A percentile compares a stretch with the other conserved stretches of the same genome.
Evolutionary conservation across 2,797 vertebrate genomes (phyloP).

Genomic region (Balearica regulorum): DNA sequence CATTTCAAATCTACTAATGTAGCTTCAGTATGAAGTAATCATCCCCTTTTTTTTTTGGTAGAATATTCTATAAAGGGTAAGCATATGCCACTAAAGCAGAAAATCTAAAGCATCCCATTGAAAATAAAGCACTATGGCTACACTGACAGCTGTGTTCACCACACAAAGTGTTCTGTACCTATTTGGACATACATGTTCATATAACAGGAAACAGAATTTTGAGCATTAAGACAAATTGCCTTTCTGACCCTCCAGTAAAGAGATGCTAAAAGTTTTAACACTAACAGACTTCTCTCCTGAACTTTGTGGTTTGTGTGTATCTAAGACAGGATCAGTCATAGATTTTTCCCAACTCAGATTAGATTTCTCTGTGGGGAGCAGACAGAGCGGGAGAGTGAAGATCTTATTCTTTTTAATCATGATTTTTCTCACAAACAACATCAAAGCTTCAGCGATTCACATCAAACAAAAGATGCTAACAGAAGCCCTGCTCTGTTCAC

Average conservation of each 20-base stretch:
- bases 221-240: not conserved
- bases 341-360: not conserved
- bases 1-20: not conserved
- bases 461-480: slow-evolving; percentile 50
- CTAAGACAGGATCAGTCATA: not conserved
- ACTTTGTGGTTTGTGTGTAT: not conserved
- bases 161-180: not conserved
- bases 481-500: slow-evolving; percentile 40
- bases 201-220: not conserved
- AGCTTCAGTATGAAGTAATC: not conserved
- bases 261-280: not conserved
- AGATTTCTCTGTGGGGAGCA: slow-evolving; percentile 10
- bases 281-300: not conserved
- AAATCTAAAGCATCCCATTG: not conserved
- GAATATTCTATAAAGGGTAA: not conserved
- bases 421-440: slow-evolving; percentile 49
- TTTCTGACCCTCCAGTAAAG: not conserved
- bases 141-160: not conserved
- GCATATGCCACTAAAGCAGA: not conserved
- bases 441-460: slow-evolving; percentile 29
- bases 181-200: not conserved
- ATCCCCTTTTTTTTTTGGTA: not conserved
- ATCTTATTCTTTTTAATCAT: slow-evolving; percentile 42
- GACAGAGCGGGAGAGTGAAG: not conserved
- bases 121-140: not conserved